Evolutionary conservation across 92 coral and sea anemone species (phyloP).

Genomic region (Porites rus): DNA sequence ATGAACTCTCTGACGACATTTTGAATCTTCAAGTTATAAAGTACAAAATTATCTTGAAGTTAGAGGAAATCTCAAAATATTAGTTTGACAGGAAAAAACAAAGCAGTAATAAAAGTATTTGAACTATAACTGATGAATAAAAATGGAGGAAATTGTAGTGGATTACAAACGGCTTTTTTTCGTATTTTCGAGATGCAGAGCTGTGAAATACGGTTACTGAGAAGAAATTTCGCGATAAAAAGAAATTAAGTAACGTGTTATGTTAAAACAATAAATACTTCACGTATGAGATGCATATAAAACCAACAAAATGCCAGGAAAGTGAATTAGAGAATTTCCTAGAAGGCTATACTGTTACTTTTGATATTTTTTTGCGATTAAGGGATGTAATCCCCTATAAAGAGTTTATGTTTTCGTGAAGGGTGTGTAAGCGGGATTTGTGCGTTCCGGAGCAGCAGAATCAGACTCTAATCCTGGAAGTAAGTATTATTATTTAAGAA

Average conservation of each 20-base stretch:
- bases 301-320: background rate
- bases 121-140: too few species aligned
- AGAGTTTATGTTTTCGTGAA: background rate
- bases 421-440: background rate
- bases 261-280: background rate
- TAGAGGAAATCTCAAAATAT: too few species aligned
- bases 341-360: background rate
- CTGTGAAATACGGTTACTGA: background rate
- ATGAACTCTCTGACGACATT: too few species aligned
- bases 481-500: constrained; percentile 32
- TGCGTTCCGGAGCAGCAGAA: background rate
- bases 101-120: too few species aligned
- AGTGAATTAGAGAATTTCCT: background rate
- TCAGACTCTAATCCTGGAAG: constrained; percentile 22
- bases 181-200: too few species aligned
- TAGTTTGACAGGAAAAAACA: too few species aligned
- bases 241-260: background rate
- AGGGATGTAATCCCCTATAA: background rate
- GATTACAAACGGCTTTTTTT: too few species aligned
- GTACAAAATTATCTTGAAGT: too few species aligned
- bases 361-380: background rate
- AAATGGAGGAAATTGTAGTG: too few species aligned
- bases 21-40: too few species aligned
- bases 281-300: background rate
- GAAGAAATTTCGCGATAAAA: background rate